A percentile compares a stretch with the other conserved stretches of the same genome.
Conservation (phyloP, 2,113 vertebrate genomes). For the Oceanodroma tethys region DNA sequence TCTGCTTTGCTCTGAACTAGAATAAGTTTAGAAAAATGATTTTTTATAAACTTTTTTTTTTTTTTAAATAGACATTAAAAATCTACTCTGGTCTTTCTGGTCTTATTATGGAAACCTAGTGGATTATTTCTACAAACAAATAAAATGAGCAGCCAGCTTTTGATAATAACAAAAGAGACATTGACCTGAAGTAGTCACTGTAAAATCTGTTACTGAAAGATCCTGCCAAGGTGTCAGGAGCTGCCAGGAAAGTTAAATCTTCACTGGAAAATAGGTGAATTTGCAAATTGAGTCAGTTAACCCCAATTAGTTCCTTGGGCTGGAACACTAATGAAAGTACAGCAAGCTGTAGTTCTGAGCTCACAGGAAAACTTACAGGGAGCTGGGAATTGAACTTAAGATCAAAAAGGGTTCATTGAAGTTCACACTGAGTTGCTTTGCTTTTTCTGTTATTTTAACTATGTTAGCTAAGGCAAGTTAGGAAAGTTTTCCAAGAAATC, state of each 20-base stretch:
- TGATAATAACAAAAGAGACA: neutral
- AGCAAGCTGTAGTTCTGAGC: neutral
- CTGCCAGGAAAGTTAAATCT: neutral
- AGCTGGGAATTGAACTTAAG: neutral
- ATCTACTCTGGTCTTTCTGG: neutral
- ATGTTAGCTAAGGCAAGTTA: neutral
- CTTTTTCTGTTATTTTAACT: neutral
- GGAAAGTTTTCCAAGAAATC: neutral
- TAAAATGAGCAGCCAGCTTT: neutral
- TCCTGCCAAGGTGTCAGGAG: neutral
- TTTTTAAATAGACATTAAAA: neutral
- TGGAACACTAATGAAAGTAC: neutral
- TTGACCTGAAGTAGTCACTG: neutral
- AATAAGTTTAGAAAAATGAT: neutral
- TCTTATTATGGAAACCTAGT: neutral
- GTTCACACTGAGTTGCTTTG: neutral
- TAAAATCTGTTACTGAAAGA: neutral
- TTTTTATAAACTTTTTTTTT: neutral
- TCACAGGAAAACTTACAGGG: neutral
- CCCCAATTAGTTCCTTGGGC: neutral
- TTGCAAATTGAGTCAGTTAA: neutral
- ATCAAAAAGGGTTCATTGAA: neutral
- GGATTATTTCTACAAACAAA: neutral
- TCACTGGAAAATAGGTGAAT: neutral
- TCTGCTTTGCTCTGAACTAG: neutral